These are phyloP conservation scores for Drosophila chauvacae DNA, from an alignment of 1,140 invertebrate genomes.

Conservation along the genomic window DNA sequence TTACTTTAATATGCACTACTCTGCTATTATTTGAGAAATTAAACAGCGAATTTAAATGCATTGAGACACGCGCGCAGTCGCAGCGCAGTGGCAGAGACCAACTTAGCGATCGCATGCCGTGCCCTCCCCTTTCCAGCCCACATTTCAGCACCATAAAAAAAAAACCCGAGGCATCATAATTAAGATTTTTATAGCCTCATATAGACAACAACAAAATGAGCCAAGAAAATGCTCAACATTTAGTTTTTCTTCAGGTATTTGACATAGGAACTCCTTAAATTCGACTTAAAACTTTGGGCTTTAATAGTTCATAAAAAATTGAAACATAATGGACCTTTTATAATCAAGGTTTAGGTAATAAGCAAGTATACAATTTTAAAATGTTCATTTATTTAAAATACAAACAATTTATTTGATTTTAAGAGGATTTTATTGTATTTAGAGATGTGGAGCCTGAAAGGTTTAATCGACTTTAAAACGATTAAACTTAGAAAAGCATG, in stretches of 20 bases:
- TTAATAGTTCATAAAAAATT: not conserved
- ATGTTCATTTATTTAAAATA: not conserved
- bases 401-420: not conserved
- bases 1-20: conserved; percentile 49
- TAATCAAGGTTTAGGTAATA: not conserved
- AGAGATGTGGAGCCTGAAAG: too few relatives aligned
- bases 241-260: not conserved
- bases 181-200: conserved; percentile 23
- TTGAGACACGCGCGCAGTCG: conserved; percentile 56
- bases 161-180: conserved; percentile 25
- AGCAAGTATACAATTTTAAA: not conserved
- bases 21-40: conserved; percentile 54
- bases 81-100: conserved; percentile 29
- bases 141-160: not conserved
- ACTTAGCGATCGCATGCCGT: conserved; percentile 28
- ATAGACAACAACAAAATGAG: conserved; percentile 1
- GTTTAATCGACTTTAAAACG: not conserved
- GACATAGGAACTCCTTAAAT: not conserved
- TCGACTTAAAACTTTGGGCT: not conserved
- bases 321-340: not conserved
- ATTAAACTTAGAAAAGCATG: not conserved
- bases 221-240: conserved; percentile 2
- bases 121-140: not conserved
- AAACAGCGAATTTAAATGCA: conserved; percentile 72
- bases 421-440: not conserved